phyloP scores from a whole-genome alignment of 2,888 invertebrate genomes.

The Drosophila fulvimacula region DNA sequence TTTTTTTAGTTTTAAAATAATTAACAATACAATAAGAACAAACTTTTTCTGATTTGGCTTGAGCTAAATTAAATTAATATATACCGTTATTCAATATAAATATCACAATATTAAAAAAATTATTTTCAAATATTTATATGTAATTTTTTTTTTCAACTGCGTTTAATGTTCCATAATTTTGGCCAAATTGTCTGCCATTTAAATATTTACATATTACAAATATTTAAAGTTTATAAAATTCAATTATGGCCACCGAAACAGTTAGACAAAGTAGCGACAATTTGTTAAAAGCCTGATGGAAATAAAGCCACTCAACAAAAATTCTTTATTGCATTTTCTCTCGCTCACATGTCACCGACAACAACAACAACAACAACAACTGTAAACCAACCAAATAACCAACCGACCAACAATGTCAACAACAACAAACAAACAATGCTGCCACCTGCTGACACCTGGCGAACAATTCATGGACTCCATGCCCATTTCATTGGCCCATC shows the following conservation, averaged over 20 bases:
- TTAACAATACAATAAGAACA: too few species aligned
- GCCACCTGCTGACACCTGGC: constrained; percentile 61
- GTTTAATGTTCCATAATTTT: too few species aligned
- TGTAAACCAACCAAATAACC: constrained; percentile 34
- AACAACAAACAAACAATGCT: constrained; percentile 14
- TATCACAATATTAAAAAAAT: too few species aligned
- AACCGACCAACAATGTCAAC: constrained; percentile 50
- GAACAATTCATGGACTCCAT: constrained; percentile 47
- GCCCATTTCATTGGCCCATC: constrained; percentile 26
- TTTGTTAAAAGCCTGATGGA: constrained; percentile 27
- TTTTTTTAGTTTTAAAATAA: too few species aligned
- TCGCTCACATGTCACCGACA: constrained; percentile 33
- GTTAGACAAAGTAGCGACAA: constrained; percentile 1
- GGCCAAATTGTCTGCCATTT: not conserved
- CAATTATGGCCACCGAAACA: constrained; percentile 2
- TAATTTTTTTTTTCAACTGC: too few species aligned
- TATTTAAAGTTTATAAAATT: constrained; percentile 8
- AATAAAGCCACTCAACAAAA: constrained; percentile 42
- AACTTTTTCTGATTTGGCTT: too few species aligned
- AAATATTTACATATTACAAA: not conserved
- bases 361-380: constrained; percentile 37
- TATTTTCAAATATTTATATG: too few species aligned
- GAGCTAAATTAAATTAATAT: too few species aligned
- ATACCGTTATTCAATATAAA: too few species aligned
- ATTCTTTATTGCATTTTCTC: constrained; percentile 46